phyloP scores from a whole-genome alignment of 2,113 vertebrate species.

The Nyctereutes procyonoides region DNA sequence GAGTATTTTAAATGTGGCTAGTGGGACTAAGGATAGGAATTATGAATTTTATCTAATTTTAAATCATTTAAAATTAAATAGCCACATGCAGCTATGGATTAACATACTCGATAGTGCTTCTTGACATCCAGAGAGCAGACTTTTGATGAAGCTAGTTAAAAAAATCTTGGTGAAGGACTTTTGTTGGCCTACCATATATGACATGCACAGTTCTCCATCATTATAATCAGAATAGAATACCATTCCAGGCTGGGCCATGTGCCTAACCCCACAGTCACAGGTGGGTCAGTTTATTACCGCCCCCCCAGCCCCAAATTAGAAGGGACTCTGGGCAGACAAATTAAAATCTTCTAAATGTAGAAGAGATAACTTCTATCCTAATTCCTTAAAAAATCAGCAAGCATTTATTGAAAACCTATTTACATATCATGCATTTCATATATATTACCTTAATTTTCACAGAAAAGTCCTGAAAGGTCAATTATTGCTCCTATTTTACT shows the following conservation, averaged over 20 bases:
- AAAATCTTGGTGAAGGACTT: neutral
- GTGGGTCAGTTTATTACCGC: neutral
- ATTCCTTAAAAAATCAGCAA: neutral
- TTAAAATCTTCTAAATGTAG: neutral
- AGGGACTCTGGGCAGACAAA: neutral
- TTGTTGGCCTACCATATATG: neutral
- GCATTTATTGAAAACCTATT: neutral
- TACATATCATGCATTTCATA: neutral
- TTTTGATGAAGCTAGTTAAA: neutral
- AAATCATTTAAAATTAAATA: conserved; percentile 37
- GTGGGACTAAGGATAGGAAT: neutral
- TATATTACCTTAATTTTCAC: conserved; percentile 4
- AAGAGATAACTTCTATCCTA: neutral
- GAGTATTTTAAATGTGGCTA: neutral
- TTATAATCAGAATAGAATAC: neutral
- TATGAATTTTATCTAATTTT: neutral
- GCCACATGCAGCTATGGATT: neutral
- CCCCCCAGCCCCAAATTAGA: neutral
- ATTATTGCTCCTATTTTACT: neutral
- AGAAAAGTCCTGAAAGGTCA: neutral
- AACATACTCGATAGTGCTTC: neutral
- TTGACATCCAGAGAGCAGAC: neutral
- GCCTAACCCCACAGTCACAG: neutral
- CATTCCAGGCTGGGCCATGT: neutral
- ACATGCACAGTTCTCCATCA: neutral